These are phyloP conservation scores for Coenonympha glycerion DNA, from an alignment of 2,888 invertebrate species.

Conservation along the genomic window DNA sequence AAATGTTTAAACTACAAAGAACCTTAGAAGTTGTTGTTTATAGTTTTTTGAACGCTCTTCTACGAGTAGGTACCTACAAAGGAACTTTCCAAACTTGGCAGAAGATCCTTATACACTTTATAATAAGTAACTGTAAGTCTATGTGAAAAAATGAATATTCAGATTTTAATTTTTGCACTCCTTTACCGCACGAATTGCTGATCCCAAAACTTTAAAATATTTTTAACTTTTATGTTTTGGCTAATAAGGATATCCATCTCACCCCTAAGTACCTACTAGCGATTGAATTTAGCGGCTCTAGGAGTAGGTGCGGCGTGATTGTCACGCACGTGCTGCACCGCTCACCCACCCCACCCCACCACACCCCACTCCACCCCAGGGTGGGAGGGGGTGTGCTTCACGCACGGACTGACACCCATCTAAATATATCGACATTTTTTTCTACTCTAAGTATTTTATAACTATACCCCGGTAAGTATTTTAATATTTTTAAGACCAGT, in stretches of 20 bases:
- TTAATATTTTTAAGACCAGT: not conserved
- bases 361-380: slow-evolving; percentile 34
- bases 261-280: slow-evolving; percentile 25
- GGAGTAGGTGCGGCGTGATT: slow-evolving; percentile 71
- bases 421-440: slow-evolving; percentile 4
- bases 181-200: too few relatives aligned
- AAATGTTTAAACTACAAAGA: too few relatives aligned
- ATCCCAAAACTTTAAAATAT: not conserved
- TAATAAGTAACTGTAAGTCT: too few relatives aligned
- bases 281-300: slow-evolving; percentile 63
- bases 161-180: too few relatives aligned
- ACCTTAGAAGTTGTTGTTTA: too few relatives aligned
- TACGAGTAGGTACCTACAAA: too few relatives aligned
- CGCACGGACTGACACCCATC: slow-evolving; percentile 48
- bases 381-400: slow-evolving; percentile 31
- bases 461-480: too few relatives aligned
- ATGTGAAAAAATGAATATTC: too few relatives aligned
- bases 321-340: slow-evolving; percentile 72
- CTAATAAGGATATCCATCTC: not conserved
- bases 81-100: too few relatives aligned
- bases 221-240: not conserved
- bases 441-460: too few relatives aligned
- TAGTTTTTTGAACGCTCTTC: too few relatives aligned
- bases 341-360: slow-evolving; percentile 38
- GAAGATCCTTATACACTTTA: too few relatives aligned